A percentile compares a stretch with the other conserved stretches of the same genome.
Conservation (phyloP, 37 sponge, comb jelly and placozoan species). For the Mnemiopsis leidyi region DNA sequence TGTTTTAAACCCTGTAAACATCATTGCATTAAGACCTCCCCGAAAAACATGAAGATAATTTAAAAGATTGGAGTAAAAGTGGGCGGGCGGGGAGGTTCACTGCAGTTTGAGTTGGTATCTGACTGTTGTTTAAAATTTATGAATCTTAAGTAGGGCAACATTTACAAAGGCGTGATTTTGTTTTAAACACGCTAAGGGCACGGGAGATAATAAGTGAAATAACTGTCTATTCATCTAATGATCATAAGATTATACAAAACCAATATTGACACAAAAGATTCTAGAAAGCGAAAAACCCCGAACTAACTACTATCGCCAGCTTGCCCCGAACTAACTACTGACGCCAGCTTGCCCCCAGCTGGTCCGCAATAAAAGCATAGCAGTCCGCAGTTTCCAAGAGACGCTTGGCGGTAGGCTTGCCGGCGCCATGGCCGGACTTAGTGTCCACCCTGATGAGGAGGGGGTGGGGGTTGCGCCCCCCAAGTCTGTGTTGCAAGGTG, state of each 20-base stretch:
- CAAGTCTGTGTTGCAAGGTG: constrained; percentile 73
- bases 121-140: too few species aligned
- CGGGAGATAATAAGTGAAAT: neutral
- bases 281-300: too few species aligned
- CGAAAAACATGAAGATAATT: too few species aligned
- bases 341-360: neutral
- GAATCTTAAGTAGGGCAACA: neutral
- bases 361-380: constrained; percentile 77
- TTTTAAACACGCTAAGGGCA: too few species aligned
- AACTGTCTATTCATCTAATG: neutral
- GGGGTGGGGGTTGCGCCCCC: constrained; percentile 70
- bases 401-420: constrained; percentile 94
- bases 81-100: too few species aligned
- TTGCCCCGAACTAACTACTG: neutral
- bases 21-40: too few species aligned
- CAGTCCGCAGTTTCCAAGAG: constrained; percentile 84
- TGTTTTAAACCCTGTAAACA: too few species aligned
- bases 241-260: neutral
- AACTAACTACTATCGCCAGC: neutral
- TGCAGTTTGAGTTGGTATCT: too few species aligned
- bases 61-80: too few species aligned
- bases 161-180: neutral
- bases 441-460: constrained; percentile 87
- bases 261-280: neutral
- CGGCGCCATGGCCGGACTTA: constrained; percentile 94